Base-by-base conservation (phyloP, 23 tunicate genomes). In the Ascidia mentula region DNA sequence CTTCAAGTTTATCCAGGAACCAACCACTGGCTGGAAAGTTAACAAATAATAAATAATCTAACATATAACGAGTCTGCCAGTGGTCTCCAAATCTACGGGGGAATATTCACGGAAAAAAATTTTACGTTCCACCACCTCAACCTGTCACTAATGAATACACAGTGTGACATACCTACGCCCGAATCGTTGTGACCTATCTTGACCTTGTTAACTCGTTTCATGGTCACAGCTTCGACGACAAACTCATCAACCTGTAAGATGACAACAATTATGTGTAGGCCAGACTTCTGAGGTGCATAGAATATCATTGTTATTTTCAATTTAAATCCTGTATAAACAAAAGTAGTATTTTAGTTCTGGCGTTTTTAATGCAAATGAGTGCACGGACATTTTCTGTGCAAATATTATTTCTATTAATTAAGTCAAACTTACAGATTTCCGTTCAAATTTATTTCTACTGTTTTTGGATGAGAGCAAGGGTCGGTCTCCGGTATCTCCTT, bases 401-500 rank as follows among this genome's bases (percentile, higher is more conserved):
- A n/a, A n/a, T n/a, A n/a, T n/a, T n/a, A n/a, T n/a, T n/a, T n/a
- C n/a, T n/a, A 42, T 42, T 42, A 26, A 53, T 9, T 53, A 3
- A 9, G 22, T 53, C 13, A 3, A 5, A 80, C 89, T 88, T 46
- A 93, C 98, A 46, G 75, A 76, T 20, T 75, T 78, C 40, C 89
- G 80, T 80, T 93, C 93, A 60, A 93, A 93, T 59, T 93, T 93
- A 74, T 93, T 80, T 9, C 73, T 88, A 87, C 77, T 82, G 31
- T 77, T 87, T 60, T 80, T 85, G 34, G 95, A 84, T 77, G 80
- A 73, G 37, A 71, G 79, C 20, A 96, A 85, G 0, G 95, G 88
- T 33, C 99, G 78, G 69, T 87, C 78, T 26, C 99, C 99, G 31
- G 99, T 91, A 81, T 96, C 99, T 3, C 99, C 99, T 60, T 87